These are phyloP conservation scores for human (Homo sapiens) DNA, from an alignment of 2,113 vertebrate species.

Conservation along the genomic window DNA sequence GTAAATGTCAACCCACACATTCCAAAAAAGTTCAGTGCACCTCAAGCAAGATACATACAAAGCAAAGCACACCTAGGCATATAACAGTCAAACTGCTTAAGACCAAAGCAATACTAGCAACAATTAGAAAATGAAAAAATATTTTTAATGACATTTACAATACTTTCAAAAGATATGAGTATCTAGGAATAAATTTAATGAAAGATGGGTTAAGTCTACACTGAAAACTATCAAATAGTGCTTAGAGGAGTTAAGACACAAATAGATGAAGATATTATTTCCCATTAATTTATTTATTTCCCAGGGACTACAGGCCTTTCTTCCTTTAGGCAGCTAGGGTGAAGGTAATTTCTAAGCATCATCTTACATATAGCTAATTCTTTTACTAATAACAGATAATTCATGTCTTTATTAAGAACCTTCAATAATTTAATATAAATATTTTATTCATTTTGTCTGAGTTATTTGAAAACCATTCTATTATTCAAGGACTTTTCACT, in stretches of 20 bases:
- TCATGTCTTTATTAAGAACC: not conserved
- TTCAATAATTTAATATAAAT: not conserved
- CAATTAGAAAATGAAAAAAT: not conserved
- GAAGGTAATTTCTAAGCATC: not conserved
- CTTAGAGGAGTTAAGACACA: not conserved
- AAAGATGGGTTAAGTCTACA: not conserved
- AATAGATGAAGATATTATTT: not conserved
- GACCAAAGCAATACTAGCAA: not conserved
- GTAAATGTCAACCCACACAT: no score
- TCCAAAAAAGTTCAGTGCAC: no score
- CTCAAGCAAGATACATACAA: no score
- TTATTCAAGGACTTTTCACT: not conserved
- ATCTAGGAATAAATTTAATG: slow-evolving; percentile 28
- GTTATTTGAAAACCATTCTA: not conserved
- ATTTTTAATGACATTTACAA: not conserved
- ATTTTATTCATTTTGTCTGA: not conserved
- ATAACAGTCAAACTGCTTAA: not conserved
- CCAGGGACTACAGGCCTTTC: not conserved
- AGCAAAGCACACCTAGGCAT: no score
- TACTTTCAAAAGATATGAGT: not conserved
- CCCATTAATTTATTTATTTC: not conserved
- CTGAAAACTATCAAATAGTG: not conserved
- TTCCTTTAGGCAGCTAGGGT: not conserved
- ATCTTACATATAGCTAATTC: not conserved
- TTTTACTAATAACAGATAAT: slow-evolving; percentile 8